Percentiles rank a stretch among this genome's conserved stretches.
Evolutionary conservation across 2,888 invertebrate genomes (phyloP).

Genomic region (Balanococcus diminutus): DNA sequence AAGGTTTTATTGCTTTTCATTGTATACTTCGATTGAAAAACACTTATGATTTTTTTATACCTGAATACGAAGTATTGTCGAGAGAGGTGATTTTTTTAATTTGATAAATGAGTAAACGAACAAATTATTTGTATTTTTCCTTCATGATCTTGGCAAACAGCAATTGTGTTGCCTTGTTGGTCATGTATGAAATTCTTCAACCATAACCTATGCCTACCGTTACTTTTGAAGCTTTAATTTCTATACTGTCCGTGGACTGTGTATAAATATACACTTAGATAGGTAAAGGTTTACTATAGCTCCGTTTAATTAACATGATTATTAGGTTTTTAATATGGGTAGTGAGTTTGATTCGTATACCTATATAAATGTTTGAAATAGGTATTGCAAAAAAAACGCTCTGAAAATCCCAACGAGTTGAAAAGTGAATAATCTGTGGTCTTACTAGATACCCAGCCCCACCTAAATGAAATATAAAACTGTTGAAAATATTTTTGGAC

Average conservation of each 20-base stretch:
- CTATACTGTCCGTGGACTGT: neutral
- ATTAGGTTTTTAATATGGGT: too few relatives aligned
- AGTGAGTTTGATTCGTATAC: too few relatives aligned
- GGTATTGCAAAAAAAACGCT: neutral
- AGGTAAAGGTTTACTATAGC: neutral
- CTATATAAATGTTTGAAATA: neutral
- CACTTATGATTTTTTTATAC: neutral
- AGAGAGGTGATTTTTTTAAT: neutral
- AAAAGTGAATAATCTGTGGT: neutral
- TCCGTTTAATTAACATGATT: neutral
- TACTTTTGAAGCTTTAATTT: neutral
- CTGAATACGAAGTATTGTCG: neutral
- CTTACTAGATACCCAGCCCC: too few relatives aligned
- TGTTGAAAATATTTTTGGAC: too few relatives aligned
- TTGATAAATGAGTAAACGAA: neutral
- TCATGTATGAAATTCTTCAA: constrained; percentile 2
- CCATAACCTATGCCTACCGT: neutral
- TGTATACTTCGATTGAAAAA: neutral
- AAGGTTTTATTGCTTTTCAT: neutral
- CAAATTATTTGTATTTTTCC: neutral
- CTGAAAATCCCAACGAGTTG: neutral
- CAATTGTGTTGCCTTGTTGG: too few relatives aligned
- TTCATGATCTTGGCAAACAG: neutral
- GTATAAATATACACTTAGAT: neutral
- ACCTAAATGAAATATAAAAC: too few relatives aligned